Evolutionary conservation across 2,113 vertebrate species (phyloP).

Genomic region (Nothocercus julius): DNA sequence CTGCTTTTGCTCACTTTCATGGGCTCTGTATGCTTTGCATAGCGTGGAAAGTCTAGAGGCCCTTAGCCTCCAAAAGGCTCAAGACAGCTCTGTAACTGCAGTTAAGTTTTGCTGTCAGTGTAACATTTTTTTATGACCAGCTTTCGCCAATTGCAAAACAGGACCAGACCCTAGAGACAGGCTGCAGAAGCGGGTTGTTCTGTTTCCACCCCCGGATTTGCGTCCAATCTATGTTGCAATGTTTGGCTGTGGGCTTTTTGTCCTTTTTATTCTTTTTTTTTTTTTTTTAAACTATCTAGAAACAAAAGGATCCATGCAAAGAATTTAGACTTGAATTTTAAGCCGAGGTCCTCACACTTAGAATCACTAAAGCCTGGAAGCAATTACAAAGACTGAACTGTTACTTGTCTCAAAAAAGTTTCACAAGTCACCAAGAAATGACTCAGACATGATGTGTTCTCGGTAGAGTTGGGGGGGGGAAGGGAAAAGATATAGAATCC

Average conservation of each 20-base stretch:
- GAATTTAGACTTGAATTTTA: not conserved
- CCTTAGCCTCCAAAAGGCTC: not conserved
- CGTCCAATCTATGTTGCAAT: slow-evolving; percentile 59
- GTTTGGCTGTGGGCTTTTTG: slow-evolving; percentile 21
- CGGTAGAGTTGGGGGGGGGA: not conserved
- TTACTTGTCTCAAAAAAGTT: not conserved
- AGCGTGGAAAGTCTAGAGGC: not conserved
- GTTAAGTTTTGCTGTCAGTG: not conserved
- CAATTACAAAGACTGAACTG: not conserved
- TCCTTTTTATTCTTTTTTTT: too few species aligned
- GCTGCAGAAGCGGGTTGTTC: slow-evolving; percentile 6
- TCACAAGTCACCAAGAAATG: slow-evolving; percentile 14
- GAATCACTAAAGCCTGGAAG: not conserved
- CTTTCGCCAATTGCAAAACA: slow-evolving; percentile 34
- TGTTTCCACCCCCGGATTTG: slow-evolving; percentile 40
- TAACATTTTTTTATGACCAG: not conserved
- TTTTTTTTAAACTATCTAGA: not conserved
- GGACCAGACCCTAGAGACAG: slow-evolving; percentile 11
- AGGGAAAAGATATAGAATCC: not conserved
- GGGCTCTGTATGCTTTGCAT: rapidly evolving
- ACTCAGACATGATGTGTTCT: not conserved
- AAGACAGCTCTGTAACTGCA: not conserved
- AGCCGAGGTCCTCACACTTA: not conserved
- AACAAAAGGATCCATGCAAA: not conserved
- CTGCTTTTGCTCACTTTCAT: not conserved